phyloP scores from a whole-genome alignment of 2,888 invertebrate genomes.

The Eudemis profundana region DNA sequence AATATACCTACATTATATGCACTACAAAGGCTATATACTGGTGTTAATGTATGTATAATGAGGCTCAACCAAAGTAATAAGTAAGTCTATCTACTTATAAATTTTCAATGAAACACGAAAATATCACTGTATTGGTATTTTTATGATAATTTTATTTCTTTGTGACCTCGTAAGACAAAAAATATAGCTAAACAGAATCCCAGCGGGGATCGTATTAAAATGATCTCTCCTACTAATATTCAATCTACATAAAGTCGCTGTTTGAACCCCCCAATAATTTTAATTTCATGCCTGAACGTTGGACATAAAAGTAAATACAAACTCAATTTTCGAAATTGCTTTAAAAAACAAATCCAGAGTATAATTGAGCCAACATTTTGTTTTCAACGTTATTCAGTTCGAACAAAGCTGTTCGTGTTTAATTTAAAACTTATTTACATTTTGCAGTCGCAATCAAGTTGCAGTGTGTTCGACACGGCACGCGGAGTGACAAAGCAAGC shows the following conservation, averaged over 20 bases:
- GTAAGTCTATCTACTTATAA: too few species aligned
- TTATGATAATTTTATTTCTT: too few species aligned
- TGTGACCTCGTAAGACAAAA: too few species aligned
- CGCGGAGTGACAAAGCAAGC: neutral
- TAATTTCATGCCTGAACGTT: conserved; percentile 16
- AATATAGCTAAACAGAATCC: too few species aligned
- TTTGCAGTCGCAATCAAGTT: conserved; percentile 24
- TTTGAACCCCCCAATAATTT: conserved; percentile 8
- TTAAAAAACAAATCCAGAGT: conserved; percentile 14
- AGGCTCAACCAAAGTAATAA: too few species aligned
- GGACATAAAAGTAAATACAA: neutral
- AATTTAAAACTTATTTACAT: conserved; percentile 30
- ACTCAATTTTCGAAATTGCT: conserved; percentile 7
- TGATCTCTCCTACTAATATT: neutral
- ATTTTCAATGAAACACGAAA: too few species aligned
- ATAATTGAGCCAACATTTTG: conserved; percentile 7
- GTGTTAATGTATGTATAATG: too few species aligned
- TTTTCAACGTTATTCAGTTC: neutral
- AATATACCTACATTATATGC: neutral
- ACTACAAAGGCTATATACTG: too few species aligned
- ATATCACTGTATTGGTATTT: too few species aligned
- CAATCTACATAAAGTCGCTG: neutral
- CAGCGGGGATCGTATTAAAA: neutral
- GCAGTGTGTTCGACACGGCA: conserved; percentile 13
- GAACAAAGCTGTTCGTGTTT: conserved; percentile 1